Conservation (phyloP, 2,797 vertebrate species). For the Pipistrellus nathusii region DNA sequence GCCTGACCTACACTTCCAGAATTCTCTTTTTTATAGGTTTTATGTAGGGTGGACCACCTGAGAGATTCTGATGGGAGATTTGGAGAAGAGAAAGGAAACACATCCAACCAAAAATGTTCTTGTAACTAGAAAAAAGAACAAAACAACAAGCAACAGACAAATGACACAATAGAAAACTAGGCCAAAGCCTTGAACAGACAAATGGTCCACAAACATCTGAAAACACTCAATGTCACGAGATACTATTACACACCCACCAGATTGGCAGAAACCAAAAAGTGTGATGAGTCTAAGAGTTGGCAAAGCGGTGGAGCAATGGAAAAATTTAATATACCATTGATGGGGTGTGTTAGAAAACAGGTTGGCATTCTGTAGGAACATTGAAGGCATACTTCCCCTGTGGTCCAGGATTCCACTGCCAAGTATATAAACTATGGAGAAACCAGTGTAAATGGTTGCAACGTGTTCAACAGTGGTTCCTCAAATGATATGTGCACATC, state of each 20-base stretch:
- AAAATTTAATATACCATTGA: background rate
- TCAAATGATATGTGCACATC: background rate
- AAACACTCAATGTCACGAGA: background rate
- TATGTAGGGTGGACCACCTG: background rate
- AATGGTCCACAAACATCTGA: background rate
- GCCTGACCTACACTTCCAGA: background rate
- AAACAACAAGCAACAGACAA: constrained; percentile 10
- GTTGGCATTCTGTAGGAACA: background rate
- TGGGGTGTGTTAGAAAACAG: background rate
- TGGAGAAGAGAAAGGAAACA: constrained; percentile 4
- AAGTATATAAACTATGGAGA: background rate
- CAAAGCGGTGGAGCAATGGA: background rate
- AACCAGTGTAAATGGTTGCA: background rate
- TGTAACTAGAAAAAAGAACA: background rate
- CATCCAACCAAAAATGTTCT: background rate
- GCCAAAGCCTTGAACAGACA: background rate
- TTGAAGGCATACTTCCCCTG: background rate
- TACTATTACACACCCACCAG: no score
- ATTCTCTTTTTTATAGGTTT: background rate
- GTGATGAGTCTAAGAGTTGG: background rate
- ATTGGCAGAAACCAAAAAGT: background rate
- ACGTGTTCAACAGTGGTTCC: background rate
- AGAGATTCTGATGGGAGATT: background rate
- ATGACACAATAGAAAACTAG: background rate
- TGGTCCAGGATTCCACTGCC: background rate